phyloP scores from a whole-genome alignment of 2,113 vertebrate genomes.

The Struthidea cinerea region DNA sequence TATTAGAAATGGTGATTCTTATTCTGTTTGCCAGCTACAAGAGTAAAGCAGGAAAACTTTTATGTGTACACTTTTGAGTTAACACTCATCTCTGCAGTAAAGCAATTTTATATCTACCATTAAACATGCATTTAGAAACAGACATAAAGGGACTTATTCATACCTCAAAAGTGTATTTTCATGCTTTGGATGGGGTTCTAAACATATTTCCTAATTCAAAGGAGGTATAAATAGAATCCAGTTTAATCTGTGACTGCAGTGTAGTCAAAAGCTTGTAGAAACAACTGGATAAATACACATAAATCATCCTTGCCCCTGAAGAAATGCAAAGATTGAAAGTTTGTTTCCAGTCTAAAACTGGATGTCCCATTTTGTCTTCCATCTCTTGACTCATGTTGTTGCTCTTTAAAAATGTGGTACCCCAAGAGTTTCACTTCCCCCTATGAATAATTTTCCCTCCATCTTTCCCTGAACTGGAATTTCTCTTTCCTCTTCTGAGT shows the following conservation, averaged over 20 bases:
- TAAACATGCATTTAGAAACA: slow-evolving; percentile 38
- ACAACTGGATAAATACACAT: background rate
- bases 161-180: slow-evolving; percentile 41
- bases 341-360: background rate
- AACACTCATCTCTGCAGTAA: background rate
- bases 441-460: accelerated
- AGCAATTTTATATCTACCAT: slow-evolving; percentile 11
- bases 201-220: slow-evolving; percentile 18
- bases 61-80: background rate
- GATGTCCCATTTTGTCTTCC: background rate
- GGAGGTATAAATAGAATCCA: slow-evolving; percentile 12
- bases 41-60: background rate
- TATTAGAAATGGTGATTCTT: background rate
- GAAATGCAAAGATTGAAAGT: background rate
- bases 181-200: background rate
- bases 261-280: background rate
- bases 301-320: background rate
- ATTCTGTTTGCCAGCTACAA: background rate
- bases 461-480: background rate
- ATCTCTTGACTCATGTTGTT: background rate
- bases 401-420: background rate
- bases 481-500: background rate
- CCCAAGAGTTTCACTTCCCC: background rate
- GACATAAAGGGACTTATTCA: slow-evolving; percentile 12
- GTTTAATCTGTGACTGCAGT: slow-evolving; percentile 18